phyloP scores from a whole-genome alignment of 2,888 invertebrate genomes.

The Caenorhabditis macrosperma region DNA sequence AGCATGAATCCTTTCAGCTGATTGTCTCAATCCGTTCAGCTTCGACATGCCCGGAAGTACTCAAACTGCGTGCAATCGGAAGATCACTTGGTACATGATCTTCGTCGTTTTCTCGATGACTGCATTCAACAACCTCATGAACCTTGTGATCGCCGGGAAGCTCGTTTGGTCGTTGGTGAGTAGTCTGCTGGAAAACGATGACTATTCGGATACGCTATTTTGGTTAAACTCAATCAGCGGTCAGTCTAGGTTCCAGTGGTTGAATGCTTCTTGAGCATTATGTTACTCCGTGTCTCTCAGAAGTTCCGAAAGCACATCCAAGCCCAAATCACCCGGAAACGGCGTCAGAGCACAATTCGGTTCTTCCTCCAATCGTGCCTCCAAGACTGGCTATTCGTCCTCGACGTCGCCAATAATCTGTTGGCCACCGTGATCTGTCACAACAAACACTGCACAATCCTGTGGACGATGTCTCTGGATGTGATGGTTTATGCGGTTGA shows the following conservation, averaged over 20 bases:
- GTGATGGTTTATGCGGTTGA: conserved; percentile 26
- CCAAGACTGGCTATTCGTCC: conserved; percentile 35
- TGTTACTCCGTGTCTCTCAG: no score
- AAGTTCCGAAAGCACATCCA: neutral
- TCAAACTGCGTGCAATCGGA: conserved; percentile 1
- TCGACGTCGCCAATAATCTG: conserved; percentile 22
- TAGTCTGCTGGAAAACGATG: no score
- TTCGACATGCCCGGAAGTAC: neutral
- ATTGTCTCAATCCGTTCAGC: neutral
- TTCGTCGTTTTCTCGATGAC: neutral
- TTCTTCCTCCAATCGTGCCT: conserved; percentile 32
- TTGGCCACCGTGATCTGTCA: neutral
- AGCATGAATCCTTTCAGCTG: neutral
- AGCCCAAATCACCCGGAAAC: neutral
- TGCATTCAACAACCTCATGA: neutral
- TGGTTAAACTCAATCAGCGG: no score
- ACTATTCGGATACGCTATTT: no score
- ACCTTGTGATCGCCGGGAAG: conserved; percentile 15
- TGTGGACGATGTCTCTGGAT: conserved; percentile 19
- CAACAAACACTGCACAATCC: neutral
- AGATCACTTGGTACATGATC: neutral
- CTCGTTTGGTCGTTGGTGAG: conserved; percentile 4
- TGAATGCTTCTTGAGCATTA: no score
- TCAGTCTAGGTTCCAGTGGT: no score
- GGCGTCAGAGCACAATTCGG: neutral